Evolutionary conservation across 1,140 invertebrate species (phyloP).

Genomic region (Euglossa dilemma): DNA sequence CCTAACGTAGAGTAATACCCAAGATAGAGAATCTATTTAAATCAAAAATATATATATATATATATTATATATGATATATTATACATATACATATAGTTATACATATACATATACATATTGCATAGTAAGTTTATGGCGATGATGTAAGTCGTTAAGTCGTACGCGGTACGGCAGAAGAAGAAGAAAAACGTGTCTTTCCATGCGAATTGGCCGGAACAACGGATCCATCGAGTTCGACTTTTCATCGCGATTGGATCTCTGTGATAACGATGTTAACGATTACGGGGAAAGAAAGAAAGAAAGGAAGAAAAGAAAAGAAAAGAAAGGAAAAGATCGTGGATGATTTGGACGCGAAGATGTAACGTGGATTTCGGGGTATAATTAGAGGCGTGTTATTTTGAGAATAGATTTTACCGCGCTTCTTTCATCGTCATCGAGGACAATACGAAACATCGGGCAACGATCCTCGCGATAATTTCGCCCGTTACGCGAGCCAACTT

Average conservation of each 20-base stretch:
- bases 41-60: conserved; percentile 61
- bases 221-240: conserved; percentile 15
- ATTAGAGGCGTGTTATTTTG: background rate
- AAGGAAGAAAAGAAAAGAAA: background rate
- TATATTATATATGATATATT: conserved; percentile 47
- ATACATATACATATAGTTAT: conserved; percentile 43
- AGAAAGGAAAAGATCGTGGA: background rate
- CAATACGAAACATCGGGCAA: conserved; percentile 6
- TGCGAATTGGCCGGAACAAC: conserved; percentile 48
- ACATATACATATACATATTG: conserved; percentile 54
- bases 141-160: conserved; percentile 42
- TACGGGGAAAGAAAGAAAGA: background rate
- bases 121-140: conserved; percentile 49
- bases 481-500: conserved; percentile 48
- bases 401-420: background rate
- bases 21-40: conserved; percentile 71
- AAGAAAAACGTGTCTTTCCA: conserved; percentile 40
- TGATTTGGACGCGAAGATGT: background rate
- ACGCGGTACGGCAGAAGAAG: conserved; percentile 38
- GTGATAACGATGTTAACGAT: conserved; percentile 32
- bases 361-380: background rate
- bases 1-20: conserved; percentile 56
- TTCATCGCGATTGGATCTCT: conserved; percentile 38
- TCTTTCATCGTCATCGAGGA: background rate
- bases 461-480: conserved; percentile 28